Conservation (phyloP, 1,140 invertebrate genomes). For the Thaumatotibia leucotreta region DNA sequence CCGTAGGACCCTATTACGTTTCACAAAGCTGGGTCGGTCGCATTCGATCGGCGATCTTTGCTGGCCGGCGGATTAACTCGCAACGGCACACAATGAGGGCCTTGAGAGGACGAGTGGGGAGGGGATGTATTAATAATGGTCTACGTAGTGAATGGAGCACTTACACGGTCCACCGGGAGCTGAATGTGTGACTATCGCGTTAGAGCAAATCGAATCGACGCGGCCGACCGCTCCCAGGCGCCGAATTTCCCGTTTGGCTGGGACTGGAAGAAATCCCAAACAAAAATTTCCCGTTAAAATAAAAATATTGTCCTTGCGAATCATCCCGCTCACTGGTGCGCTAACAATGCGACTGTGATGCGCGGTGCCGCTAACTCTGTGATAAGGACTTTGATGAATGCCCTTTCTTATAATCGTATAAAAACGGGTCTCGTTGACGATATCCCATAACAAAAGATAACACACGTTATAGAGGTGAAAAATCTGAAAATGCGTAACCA, state of each 20-base stretch:
- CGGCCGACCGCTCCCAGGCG: conserved; percentile 48
- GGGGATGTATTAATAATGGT: conserved; percentile 68
- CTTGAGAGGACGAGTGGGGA: conserved; percentile 45
- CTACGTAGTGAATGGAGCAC: conserved; percentile 64
- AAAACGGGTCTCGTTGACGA: background rate
- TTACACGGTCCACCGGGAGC: conserved; percentile 66
- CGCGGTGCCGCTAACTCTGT: background rate
- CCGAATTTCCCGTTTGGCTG: conserved; percentile 61
- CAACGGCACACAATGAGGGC: conserved; percentile 56
- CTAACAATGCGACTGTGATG: background rate
- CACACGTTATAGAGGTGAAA: background rate
- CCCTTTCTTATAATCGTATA: background rate
- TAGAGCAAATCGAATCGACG: conserved; percentile 68
- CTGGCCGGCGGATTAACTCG: conserved; percentile 61
- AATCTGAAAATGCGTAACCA: background rate
- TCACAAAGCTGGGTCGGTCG: conserved; percentile 54
- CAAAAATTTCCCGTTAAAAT: background rate
- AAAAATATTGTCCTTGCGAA: conserved; percentile 11
- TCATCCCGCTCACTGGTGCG: background rate
- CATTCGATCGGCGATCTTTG: conserved; percentile 58
- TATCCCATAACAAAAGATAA: background rate
- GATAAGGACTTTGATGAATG: background rate
- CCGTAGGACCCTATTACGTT: conserved; percentile 59
- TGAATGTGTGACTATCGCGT: conserved; percentile 69
- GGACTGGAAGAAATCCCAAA: conserved; percentile 39